Base-by-base conservation (phyloP, 37 sponge, comb jelly and placozoan genomes). In the Halichondria panicea region DNA sequence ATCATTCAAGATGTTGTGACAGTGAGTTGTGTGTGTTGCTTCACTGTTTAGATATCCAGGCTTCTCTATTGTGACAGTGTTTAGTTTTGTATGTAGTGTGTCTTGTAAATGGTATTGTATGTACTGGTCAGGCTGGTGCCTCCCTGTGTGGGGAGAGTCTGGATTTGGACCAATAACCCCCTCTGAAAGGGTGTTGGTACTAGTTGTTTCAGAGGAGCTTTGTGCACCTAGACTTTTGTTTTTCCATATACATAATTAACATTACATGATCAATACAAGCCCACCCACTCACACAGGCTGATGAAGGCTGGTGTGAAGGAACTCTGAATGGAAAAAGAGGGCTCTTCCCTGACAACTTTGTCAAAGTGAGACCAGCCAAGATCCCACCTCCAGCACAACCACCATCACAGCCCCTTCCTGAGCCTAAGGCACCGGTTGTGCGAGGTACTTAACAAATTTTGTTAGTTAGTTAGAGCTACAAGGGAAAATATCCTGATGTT, bases 311-410 rank as follows among this genome's bases (percentile, higher is more conserved):
- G 90, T 80, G 76, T 54, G 81, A 84, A n/a, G 90, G 90, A 1
- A 75, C 68, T 4, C 70, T 89, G 38, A 75, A 76, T 63, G 90
- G 90, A 13, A 52, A 60, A 12, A 60, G n/a, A 50, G 90, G 90
- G 11, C 75, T 90, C 77, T 90, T 90, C 55, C 90, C 90, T 36
- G 90, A 90, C 41, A 90, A 90, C 68, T 90, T 90, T 84, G 90
- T 90, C 32, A 24, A 89, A 71, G 22, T 88, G 5, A 44, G 37
- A 46, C 53, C 59, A 43, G 55, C 55, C 34, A 46, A n/a, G 1
- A 66, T 5, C 66, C 68, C 83, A 27, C 48, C 66, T 0, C 21
- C n/a, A 28, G 55, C 33, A 41, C 60, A 43, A 12, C 40, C 60
- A 33, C 57, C 82, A 38, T 43, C 74, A 15, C 73, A 32, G 28